phyloP scores from a whole-genome alignment of 2,888 invertebrate species.

The Myathropa florea region DNA sequence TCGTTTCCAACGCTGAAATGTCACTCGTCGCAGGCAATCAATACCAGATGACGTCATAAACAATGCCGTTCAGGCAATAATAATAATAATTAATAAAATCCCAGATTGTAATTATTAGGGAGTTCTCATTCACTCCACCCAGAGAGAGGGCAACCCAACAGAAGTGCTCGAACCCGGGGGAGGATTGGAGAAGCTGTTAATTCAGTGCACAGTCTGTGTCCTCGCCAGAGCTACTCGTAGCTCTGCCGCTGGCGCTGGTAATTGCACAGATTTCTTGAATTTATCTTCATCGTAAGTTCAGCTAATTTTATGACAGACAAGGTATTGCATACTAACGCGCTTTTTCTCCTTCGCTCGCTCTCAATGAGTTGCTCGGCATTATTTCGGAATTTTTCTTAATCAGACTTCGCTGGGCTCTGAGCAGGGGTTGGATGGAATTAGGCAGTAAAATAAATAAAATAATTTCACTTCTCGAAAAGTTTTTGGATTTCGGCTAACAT shows the following conservation, averaged over 20 bases:
- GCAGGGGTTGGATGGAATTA: neutral
- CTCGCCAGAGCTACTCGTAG: neutral
- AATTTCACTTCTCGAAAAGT: conserved; percentile 60
- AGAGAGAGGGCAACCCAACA: neutral
- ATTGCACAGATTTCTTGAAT: conserved; percentile 67
- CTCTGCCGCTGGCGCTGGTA: conserved; percentile 45
- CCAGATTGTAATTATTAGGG: conserved; percentile 69
- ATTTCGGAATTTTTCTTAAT: conserved; percentile 56
- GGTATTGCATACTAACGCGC: conserved; percentile 67
- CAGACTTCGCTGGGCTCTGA: neutral
- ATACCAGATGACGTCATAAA: conserved; percentile 69
- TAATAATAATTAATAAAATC: conserved; percentile 71
- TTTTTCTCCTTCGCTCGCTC: neutral
- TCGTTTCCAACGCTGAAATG: conserved; percentile 5
- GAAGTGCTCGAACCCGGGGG: neutral
- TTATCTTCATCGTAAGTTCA: conserved; percentile 69
- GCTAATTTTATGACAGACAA: conserved; percentile 71
- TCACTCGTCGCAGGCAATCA: conserved; percentile 41
- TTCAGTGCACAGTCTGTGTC: conserved; percentile 60
- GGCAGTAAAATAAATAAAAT: conserved; percentile 64
- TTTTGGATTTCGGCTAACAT: conserved; percentile 35
- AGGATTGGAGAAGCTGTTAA: conserved; percentile 45
- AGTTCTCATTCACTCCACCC: conserved; percentile 35
- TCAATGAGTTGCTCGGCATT: conserved; percentile 6
- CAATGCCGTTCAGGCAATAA: conserved; percentile 59